Base-by-base conservation (phyloP, 2,113 vertebrate genomes). In the Periophthalmus modestus region DNA sequence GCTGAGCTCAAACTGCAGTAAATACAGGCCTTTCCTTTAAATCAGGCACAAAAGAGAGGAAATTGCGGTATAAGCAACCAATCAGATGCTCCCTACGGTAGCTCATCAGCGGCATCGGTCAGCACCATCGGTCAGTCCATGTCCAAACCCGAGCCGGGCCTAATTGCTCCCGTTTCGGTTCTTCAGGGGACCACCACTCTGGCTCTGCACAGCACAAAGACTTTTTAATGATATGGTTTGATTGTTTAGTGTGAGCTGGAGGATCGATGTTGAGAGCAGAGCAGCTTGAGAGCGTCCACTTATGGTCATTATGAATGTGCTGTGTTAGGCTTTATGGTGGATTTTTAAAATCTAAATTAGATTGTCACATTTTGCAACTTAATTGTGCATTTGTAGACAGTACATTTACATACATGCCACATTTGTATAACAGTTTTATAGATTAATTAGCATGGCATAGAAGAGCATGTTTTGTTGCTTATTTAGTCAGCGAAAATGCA, bases 141-240 rank as follows among this genome's bases (percentile, higher is more conserved):
- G 70, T 81, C 66, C 71, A 82, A 73, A 71, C 69, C 73, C 50
- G 62, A 58, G 59, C 15, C 5, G 82, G 28, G 58, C 73, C 76
- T 88, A 87, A 91, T 86, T 87, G 84, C 82, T 82, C 57, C 65
- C 46, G 52, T 75, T 73, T 57, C 65, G 28, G 73, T 71, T 86
- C 74, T 83, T 87, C 52, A 76, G 75, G 83, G 85, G 65, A 23
- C 10, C 67, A 54, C 68, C 62, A 34, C 52, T 85, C 74, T 68
- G 79, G 80, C 81, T 73, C 24, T 15, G 59, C 39, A 66, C 74
- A 72, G 67, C 39, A 78, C 68, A 81, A 82, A 62, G 39, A 47
- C 9, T 65, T 88, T 33, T 80, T 89, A 90, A 87, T 75, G 83
- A 87, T 76, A 65, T 48, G 36, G 54, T 83, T 73, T 72, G 71